phyloP scores from a whole-genome alignment of 2,797 vertebrate species.

The Distichodus sexfasciatus region DNA sequence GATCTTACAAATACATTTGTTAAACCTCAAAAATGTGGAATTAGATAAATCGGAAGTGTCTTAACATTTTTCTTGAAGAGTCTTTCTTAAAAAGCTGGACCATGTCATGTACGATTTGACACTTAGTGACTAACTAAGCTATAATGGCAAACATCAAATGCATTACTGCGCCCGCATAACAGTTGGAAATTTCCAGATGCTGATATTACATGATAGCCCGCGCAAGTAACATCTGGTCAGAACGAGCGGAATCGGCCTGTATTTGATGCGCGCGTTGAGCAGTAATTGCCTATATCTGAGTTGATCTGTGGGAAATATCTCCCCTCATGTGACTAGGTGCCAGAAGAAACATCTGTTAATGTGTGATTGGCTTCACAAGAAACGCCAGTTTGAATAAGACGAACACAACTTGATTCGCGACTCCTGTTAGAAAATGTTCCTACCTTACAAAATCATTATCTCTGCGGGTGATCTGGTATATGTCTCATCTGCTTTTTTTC shows the following conservation, averaged over 20 bases:
- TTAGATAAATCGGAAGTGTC: no score
- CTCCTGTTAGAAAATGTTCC: no score
- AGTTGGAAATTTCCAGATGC: conserved; percentile 33
- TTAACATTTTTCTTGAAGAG: no score
- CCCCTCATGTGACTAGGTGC: conserved; percentile 36
- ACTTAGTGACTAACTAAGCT: background rate
- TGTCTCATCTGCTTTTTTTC: no score
- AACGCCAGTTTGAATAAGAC: conserved; percentile 16
- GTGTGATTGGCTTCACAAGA: conserved; percentile 38
- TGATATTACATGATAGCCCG: conserved; percentile 31
- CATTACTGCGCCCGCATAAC: background rate
- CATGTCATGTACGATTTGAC: background rate
- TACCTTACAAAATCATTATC: no score
- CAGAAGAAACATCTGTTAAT: conserved; percentile 50
- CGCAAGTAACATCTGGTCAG: conserved; percentile 42
- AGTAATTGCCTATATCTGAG: conserved; percentile 43
- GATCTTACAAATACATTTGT: no score
- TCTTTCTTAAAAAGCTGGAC: background rate
- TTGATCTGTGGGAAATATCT: conserved; percentile 41
- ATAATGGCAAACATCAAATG: no score
- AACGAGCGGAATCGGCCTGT: conserved; percentile 28
- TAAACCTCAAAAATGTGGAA: no score
- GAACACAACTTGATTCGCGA: conserved; percentile 7
- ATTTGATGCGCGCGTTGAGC: conserved; percentile 40
- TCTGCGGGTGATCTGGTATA: no score